These are phyloP conservation scores for Tipula lateralis DNA, from an alignment of 2,888 invertebrate genomes.

Conservation along the genomic window DNA sequence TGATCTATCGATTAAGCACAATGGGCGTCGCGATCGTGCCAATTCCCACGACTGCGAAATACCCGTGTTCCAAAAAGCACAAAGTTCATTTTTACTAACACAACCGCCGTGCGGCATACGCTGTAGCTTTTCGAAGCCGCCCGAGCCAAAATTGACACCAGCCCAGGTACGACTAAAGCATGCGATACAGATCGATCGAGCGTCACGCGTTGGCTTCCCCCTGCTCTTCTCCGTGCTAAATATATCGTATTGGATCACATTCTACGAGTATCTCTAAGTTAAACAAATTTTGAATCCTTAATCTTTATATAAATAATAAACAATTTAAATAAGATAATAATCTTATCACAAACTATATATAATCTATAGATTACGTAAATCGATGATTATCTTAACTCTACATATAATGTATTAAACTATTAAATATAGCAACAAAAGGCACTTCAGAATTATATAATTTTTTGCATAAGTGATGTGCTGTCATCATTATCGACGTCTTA, in stretches of 20 bases:
- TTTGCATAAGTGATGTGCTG: background rate
- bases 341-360: background rate
- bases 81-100: slow-evolving; percentile 20
- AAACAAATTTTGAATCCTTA: background rate
- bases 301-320: background rate
- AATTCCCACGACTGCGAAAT: slow-evolving; percentile 20
- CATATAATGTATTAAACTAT: background rate
- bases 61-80: slow-evolving; percentile 25
- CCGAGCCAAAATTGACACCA: slow-evolving; percentile 48
- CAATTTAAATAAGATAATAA: background rate
- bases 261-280: slow-evolving; percentile 63
- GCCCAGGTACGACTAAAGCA: slow-evolving; percentile 59
- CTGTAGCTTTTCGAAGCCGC: background rate
- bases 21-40: slow-evolving; percentile 21
- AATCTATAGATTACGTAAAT: background rate
- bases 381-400: background rate
- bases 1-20: background rate
- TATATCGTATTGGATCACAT: slow-evolving; percentile 66
- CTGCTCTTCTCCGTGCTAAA: slow-evolving; percentile 64
- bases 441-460: background rate
- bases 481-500: background rate
- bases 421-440: background rate
- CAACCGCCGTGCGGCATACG: background rate
- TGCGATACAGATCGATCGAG: slow-evolving; percentile 66
- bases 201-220: slow-evolving; percentile 66